These are phyloP conservation scores for Cerceris rybyensis DNA, from an alignment of 2,888 invertebrate species.

Conservation along the genomic window DNA sequence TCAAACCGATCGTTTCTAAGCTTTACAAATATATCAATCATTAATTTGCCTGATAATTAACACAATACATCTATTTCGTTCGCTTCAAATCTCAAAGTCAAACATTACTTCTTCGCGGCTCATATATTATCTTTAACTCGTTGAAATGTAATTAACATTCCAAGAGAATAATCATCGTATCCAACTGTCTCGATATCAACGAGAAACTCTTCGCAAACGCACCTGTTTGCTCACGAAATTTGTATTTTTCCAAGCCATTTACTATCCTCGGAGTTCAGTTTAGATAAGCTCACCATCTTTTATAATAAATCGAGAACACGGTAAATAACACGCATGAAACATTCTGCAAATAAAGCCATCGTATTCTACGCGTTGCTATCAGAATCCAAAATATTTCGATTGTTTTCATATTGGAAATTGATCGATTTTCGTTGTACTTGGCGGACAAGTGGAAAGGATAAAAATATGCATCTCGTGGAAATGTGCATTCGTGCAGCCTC, in stretches of 20 bases:
- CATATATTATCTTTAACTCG: no score
- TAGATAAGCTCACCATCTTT: background rate
- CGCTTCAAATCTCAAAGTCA: no score
- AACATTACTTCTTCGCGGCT: no score
- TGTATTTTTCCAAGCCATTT: background rate
- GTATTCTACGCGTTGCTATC: background rate
- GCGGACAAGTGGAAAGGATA: background rate
- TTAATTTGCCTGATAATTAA: no score
- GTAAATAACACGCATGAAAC: background rate
- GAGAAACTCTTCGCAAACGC: no score
- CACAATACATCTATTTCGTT: no score
- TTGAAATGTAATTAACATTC: no score
- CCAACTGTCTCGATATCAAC: no score
- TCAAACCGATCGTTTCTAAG: no score
- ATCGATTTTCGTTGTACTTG: background rate
- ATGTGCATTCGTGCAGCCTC: slow-evolving; percentile 12
- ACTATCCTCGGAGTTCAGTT: background rate
- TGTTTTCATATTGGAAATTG: background rate
- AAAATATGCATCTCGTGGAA: background rate
- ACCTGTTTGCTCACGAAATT: background rate
- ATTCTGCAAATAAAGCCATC: slow-evolving; percentile 1
- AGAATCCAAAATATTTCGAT: background rate
- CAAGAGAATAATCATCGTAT: no score
- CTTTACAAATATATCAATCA: no score
- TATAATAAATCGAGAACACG: slow-evolving; percentile 1